Evolutionary conservation across 35 echinoderm and acorn worm genomes (phyloP).

Genomic region (Apostichopus japonicus): DNA sequence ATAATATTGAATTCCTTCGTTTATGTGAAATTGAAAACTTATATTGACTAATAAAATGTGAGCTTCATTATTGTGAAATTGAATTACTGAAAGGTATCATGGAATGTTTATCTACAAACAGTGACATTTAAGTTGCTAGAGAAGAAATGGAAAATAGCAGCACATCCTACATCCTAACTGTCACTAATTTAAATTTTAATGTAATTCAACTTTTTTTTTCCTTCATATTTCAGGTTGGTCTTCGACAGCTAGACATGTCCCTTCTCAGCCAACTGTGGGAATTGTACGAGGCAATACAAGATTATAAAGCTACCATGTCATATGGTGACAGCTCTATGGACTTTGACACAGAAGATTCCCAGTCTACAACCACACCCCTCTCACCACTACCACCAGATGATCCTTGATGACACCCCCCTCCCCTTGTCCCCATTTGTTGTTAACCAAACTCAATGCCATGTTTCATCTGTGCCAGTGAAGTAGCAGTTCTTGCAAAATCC

Average conservation of each 20-base stretch:
- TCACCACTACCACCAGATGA: constrained; percentile 42
- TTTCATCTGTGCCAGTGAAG: not conserved
- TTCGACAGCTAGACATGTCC: constrained; percentile 96
- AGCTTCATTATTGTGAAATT: too few relatives aligned
- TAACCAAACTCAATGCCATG: not conserved
- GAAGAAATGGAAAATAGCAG: too few relatives aligned
- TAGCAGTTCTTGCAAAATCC: not conserved
- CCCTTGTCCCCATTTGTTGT: not conserved
- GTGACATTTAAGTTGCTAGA: too few relatives aligned
- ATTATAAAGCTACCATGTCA: constrained; percentile 81
- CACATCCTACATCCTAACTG: too few relatives aligned
- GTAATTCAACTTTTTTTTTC: not conserved
- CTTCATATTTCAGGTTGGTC: constrained; percentile 77
- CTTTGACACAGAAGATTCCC: constrained; percentile 59
- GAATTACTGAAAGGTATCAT: too few relatives aligned
- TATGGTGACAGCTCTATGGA: constrained; percentile 74
- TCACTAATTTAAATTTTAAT: too few relatives aligned
- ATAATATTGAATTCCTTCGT: too few relatives aligned
- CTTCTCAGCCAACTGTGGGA: constrained; percentile 89
- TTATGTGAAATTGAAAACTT: too few relatives aligned
- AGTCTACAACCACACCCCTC: constrained; percentile 44
- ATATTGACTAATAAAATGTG: too few relatives aligned
- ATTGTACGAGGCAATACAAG: constrained; percentile 93
- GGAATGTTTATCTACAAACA: too few relatives aligned
- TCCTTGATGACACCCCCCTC: not conserved